Conservation (phyloP, 2,113 vertebrate genomes). For the Oenanthe melanoleuca region DNA sequence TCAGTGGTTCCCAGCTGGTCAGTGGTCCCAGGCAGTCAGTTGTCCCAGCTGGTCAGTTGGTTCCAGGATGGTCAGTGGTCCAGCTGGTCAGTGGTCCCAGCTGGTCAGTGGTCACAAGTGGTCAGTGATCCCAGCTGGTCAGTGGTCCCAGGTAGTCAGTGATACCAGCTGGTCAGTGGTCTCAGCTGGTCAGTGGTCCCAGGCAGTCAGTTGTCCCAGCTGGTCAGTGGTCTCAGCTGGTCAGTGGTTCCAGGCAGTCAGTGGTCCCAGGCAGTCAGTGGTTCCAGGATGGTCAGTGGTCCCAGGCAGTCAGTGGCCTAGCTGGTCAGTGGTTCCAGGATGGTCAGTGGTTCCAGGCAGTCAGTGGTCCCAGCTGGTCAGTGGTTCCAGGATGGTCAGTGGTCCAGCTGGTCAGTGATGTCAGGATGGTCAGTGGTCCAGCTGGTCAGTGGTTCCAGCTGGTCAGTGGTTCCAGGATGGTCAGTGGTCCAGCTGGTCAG, state of each 20-base stretch:
- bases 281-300: no score
- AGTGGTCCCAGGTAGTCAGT: no score
- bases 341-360: no score
- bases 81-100: fast-evolving
- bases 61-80: no score
- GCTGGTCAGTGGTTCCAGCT: fast-evolving
- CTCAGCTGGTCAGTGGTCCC: no score
- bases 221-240: background rate
- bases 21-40: background rate
- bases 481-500: background rate
- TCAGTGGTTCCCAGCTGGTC: background rate
- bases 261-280: no score
- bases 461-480: fast-evolving
- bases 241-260: fast-evolving
- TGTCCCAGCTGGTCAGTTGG: background rate
- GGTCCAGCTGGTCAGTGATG: no score
- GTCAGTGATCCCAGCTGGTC: fast-evolving
- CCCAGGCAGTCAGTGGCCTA: background rate
- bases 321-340: no score
- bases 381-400: no score
- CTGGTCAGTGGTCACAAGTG: fast-evolving
- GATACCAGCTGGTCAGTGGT: no score
- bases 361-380: fast-evolving
- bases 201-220: fast-evolving
- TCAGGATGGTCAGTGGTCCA: background rate